Evolutionary conservation across 2,113 vertebrate species (phyloP).

Genomic region (Crotalus tigris): DNA sequence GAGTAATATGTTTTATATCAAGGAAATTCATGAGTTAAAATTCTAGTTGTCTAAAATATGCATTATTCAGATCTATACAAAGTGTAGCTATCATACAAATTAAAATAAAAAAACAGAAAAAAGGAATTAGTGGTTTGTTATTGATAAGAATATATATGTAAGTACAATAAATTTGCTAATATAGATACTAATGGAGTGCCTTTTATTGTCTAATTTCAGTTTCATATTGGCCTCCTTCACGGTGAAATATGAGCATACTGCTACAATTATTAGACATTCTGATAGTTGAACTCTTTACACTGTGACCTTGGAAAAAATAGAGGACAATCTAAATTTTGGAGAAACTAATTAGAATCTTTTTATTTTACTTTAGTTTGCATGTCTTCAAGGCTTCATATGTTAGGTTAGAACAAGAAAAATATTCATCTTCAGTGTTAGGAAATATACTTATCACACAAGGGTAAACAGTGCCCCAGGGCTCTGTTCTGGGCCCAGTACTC

Average conservation of each 20-base stretch:
- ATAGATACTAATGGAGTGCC: not conserved
- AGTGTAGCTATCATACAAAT: not conserved
- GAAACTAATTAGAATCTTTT: not conserved
- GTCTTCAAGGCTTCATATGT: not conserved
- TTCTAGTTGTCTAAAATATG: not conserved
- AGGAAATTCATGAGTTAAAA: not conserved
- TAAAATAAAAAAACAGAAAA: rapidly evolving
- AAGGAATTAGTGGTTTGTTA: not conserved
- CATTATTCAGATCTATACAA: not conserved
- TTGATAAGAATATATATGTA: not conserved
- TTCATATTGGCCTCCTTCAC: not conserved
- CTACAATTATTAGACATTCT: not conserved
- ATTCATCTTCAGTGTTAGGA: not conserved
- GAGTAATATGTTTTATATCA: not conserved
- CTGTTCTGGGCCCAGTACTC: too few species aligned
- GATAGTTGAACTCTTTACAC: not conserved
- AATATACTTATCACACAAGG: not conserved
- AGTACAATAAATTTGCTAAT: not conserved
- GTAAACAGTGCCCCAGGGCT: too few species aligned
- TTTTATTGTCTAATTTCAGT: conserved; percentile 29
- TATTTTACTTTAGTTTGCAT: not conserved
- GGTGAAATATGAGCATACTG: not conserved
- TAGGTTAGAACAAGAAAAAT: not conserved
- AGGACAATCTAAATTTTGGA: not conserved
- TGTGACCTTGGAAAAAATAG: rapidly evolving